A percentile compares a stretch with the other conserved stretches of the same genome.
Evolutionary conservation across 2,113 vertebrate species (phyloP).

Genomic region (Eublepharis macularius): DNA sequence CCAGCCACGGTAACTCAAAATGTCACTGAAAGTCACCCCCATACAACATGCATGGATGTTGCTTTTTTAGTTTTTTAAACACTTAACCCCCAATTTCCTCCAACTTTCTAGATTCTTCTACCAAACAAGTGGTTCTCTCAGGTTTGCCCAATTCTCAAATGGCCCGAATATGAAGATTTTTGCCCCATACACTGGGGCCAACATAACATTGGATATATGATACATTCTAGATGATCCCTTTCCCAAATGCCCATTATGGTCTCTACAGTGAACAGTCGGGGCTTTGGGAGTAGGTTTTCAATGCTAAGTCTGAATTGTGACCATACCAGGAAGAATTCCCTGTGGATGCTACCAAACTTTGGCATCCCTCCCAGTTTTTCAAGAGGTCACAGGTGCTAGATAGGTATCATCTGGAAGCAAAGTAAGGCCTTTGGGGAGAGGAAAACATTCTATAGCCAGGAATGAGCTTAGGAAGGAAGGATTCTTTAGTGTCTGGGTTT

Average conservation of each 20-base stretch:
- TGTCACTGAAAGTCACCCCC: too few species aligned
- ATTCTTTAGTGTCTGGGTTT: background rate
- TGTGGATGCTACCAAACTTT: background rate
- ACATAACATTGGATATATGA: too few species aligned
- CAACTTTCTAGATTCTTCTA: too few species aligned
- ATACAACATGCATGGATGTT: too few species aligned
- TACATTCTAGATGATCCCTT: background rate
- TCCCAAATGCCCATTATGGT: background rate
- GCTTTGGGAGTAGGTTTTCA: background rate
- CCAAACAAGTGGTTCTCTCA: too few species aligned
- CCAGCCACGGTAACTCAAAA: too few species aligned
- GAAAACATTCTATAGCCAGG: background rate
- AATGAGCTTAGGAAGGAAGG: background rate
- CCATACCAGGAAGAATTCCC: background rate
- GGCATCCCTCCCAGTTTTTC: background rate
- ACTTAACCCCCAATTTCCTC: too few species aligned
- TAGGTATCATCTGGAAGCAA: background rate
- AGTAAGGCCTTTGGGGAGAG: background rate
- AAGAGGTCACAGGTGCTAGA: background rate
- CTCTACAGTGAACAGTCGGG: background rate
- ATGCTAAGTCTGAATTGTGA: background rate
- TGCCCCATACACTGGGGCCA: too few species aligned
- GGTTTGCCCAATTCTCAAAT: too few species aligned
- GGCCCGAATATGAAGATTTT: too few species aligned
- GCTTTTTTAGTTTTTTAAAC: too few species aligned